Conservation (phyloP, 2,888 invertebrate genomes). For the Aleiodes testaceus region DNA sequence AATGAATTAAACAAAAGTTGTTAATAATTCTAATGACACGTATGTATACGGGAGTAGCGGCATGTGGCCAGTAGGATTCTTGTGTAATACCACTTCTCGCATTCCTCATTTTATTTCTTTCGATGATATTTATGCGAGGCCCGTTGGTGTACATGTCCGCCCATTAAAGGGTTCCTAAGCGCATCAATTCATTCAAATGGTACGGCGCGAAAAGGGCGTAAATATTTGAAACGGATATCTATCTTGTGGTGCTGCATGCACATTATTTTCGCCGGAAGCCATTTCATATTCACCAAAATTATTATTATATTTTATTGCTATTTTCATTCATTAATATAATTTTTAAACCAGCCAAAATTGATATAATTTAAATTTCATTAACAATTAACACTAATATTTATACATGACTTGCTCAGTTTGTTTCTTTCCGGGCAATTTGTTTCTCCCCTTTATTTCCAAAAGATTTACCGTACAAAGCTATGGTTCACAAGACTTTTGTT, state of each 20-base stretch:
- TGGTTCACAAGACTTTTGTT: constrained; percentile 59
- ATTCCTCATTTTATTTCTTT: constrained; percentile 17
- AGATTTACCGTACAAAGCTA: constrained; percentile 58
- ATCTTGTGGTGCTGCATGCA: constrained; percentile 58
- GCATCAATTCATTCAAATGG: constrained; percentile 68
- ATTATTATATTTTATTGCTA: background rate
- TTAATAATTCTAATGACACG: background rate
- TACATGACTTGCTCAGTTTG: constrained; percentile 29
- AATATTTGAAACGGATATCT: constrained; percentile 73
- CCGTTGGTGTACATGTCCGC: constrained; percentile 68
- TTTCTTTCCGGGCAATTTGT: constrained; percentile 65
- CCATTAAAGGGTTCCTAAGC: constrained; percentile 70
- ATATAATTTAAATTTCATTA: too few species aligned
- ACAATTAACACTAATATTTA: background rate
- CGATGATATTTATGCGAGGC: constrained; percentile 69
- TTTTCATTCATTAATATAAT: background rate
- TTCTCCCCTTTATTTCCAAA: constrained; percentile 58
- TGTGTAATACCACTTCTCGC: constrained; percentile 44
- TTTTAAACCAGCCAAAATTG: too few species aligned
- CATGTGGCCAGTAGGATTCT: constrained; percentile 31
- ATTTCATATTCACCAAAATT: constrained; percentile 7
- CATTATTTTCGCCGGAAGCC: constrained; percentile 38
- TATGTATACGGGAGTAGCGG: background rate
- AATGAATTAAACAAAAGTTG: constrained; percentile 4
- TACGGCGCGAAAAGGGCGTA: constrained; percentile 70